Evolutionary conservation across 2,888 invertebrate species (phyloP), one percentile per base, ranked within the genome.

Genomic region (Latheticus oryzae): DNA sequence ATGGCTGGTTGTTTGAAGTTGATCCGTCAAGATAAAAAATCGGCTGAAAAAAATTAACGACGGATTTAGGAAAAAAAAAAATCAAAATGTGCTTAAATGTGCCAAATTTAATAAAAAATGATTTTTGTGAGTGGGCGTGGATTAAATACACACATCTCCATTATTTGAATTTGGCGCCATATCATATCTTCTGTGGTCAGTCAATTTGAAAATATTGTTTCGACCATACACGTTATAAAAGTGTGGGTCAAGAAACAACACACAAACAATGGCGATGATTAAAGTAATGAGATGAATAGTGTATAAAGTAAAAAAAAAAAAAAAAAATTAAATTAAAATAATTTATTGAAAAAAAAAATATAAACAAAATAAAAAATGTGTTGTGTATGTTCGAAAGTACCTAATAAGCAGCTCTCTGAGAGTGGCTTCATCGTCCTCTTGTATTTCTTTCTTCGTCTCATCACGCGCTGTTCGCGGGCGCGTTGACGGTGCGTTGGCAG

Each of bases 341-440:
- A 8, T 38, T 32, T 28, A 48, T 37, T 48, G 16, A 35, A 24
- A 15, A 35, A 48, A 33, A 43, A 1, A 13, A n/a, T 33, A 26
- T 30, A 45, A 43, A 26, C 9, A 28, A 38, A 43, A 12, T 11
- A 23, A 43, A 28, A 28, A 24, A 33, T 42, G 33, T 43, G 45
- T 17, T 37, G 48, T 55, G 40, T 53, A 47, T 58, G 53, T 15
- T 33, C 30, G 50, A 40, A 24, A 66, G 64, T 81, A 84, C 93
- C 93, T 93, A 89, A 93, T 89, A 84, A 93, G 91, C 86, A 93
- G 88, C 88, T 93, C 91, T 87, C 92, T 91, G 84, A 93, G 89
- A 85, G 92, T 93, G 82, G 91, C 90, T 86, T 93, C 93, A 87
- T 93, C 93, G 79, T 85, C 85, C 62, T 72, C 73, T 79, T 83